phyloP scores from a whole-genome alignment of 2,113 vertebrate genomes.

The Rousettus leschenaultii region DNA sequence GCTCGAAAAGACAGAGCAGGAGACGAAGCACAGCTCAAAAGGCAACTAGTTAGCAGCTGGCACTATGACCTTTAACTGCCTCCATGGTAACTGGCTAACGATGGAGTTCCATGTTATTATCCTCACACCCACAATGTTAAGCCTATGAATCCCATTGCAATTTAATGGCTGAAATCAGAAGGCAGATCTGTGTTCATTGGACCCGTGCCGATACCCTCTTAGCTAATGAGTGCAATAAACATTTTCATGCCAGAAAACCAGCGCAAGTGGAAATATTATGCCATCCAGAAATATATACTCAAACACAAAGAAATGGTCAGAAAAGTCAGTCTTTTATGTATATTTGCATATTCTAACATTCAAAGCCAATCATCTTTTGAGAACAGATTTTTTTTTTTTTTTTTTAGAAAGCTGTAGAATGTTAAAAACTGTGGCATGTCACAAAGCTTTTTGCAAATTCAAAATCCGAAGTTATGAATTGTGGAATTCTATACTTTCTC shows the following conservation, averaged over 20 bases:
- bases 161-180: slow-evolving; percentile 91
- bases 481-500: slow-evolving; percentile 64
- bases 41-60: slow-evolving; percentile 93
- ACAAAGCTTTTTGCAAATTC: slow-evolving; percentile 64
- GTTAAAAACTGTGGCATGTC: slow-evolving; percentile 54
- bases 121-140: slow-evolving; percentile 91
- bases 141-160: slow-evolving; percentile 88
- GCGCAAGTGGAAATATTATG: slow-evolving; percentile 93
- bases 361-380: slow-evolving; percentile 64
- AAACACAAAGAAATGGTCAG: slow-evolving; percentile 88
- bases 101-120: slow-evolving; percentile 93
- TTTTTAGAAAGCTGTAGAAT: slow-evolving; percentile 35
- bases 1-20: slow-evolving; percentile 76
- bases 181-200: slow-evolving; percentile 95
- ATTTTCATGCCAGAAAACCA: slow-evolving; percentile 95
- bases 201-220: slow-evolving; percentile 93
- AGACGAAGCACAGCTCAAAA: slow-evolving; percentile 85
- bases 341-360: slow-evolving; percentile 76
- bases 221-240: slow-evolving; percentile 99
- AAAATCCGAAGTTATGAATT: slow-evolving; percentile 69
- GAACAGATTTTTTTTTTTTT: not conserved
- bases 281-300: slow-evolving; percentile 89
- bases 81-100: slow-evolving; percentile 91
- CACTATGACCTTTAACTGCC: slow-evolving; percentile 94
- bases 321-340: slow-evolving; percentile 70